phyloP scores from a whole-genome alignment of 2,888 invertebrate species.

The Neoitamus cyanurus region DNA sequence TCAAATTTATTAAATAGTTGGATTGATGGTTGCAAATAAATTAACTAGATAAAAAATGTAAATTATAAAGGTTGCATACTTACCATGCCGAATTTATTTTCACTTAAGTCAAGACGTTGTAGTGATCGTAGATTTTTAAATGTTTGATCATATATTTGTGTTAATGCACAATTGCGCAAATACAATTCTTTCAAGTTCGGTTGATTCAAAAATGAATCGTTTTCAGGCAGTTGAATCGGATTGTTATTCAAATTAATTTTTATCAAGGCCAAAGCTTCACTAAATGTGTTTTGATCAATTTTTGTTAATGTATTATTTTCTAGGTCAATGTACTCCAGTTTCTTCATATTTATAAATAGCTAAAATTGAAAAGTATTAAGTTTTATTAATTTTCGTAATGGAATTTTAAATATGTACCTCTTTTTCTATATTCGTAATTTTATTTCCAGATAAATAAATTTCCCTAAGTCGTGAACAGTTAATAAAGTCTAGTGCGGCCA shows the following conservation, averaged over 20 bases:
- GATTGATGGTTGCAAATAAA: too few relatives aligned
- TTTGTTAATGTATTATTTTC: conserved; percentile 62
- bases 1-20: too few relatives aligned
- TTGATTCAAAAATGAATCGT: conserved; percentile 61
- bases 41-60: too few relatives aligned
- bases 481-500: conserved; percentile 60
- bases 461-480: conserved; percentile 60
- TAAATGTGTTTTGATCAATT: conserved; percentile 63
- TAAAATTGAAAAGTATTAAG: conserved; percentile 53
- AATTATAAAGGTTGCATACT: conserved; percentile 34
- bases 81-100: conserved; percentile 63
- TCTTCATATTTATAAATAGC: conserved; percentile 60
- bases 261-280: conserved; percentile 59
- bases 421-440: conserved; percentile 58
- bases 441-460: conserved; percentile 61
- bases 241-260: conserved; percentile 64
- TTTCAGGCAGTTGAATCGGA: conserved; percentile 59
- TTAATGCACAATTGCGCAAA: conserved; percentile 64
- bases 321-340: conserved; percentile 62
- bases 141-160: conserved; percentile 61
- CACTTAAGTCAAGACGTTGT: conserved; percentile 62
- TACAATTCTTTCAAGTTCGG: conserved; percentile 61
- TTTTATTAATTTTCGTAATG: not conserved
- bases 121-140: conserved; percentile 63
- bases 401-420: conserved; percentile 57